A percentile compares a stretch with the other conserved stretches of the same genome.
phyloP scores from a whole-genome alignment of 1,140 invertebrate genomes.

The Capitella teleta region DNA sequence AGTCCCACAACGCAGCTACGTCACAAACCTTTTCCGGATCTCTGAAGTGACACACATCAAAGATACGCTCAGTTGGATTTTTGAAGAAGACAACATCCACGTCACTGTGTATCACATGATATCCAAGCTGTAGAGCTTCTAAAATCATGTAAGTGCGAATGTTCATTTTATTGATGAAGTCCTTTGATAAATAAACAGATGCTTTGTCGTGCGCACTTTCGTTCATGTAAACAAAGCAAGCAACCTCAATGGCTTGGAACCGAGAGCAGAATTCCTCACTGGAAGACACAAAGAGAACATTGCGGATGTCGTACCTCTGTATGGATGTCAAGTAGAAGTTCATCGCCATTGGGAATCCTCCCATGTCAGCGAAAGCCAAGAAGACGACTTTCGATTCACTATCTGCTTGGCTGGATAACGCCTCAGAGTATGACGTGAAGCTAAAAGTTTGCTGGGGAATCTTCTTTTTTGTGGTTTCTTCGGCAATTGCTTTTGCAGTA shows the following conservation, averaged over 20 bases:
- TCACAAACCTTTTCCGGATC: too few relatives aligned
- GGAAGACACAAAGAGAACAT: not conserved
- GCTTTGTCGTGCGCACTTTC: not conserved
- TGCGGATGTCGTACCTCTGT: not conserved
- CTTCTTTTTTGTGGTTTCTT: too few relatives aligned
- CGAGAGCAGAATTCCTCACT: not conserved
- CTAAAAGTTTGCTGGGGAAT: too few relatives aligned
- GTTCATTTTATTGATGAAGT: slow-evolving; percentile 10
- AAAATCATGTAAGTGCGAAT: slow-evolving; percentile 10
- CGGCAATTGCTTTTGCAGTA: too few relatives aligned
- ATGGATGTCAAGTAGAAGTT: slow-evolving; percentile 7
- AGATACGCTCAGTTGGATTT: slow-evolving; percentile 6
- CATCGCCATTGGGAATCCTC: too few relatives aligned
- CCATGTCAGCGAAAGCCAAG: slow-evolving; percentile 2
- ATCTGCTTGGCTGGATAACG: too few relatives aligned
- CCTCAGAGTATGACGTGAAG: too few relatives aligned
- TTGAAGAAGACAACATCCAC: slow-evolving; percentile 5
- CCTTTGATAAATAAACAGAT: not conserved
- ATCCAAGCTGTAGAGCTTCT: slow-evolving; percentile 4
- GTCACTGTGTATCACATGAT: slow-evolving; percentile 8
- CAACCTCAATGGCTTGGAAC: not conserved
- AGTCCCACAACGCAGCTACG: not conserved
- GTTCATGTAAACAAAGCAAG: slow-evolving; percentile 5
- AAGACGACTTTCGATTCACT: too few relatives aligned
- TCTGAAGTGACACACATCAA: not conserved